These are phyloP conservation scores for Pterostichus niger DNA, from an alignment of 2,888 invertebrate genomes.

Conservation along the genomic window DNA sequence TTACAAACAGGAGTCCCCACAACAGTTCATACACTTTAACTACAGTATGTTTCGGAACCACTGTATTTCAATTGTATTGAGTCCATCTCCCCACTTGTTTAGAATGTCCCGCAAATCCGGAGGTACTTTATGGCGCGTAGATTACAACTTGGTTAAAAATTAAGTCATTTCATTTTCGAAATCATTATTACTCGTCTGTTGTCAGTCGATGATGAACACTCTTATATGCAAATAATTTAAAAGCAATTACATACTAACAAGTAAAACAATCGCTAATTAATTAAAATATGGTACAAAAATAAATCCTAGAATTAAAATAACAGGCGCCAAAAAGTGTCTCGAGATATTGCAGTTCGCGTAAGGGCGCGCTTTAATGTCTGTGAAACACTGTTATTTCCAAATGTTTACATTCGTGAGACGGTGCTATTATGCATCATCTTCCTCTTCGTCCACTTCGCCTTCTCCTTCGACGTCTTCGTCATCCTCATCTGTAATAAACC, in stretches of 20 bases:
- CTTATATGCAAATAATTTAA: constrained; percentile 50
- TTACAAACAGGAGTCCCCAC: constrained; percentile 67
- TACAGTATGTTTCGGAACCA: constrained; percentile 68
- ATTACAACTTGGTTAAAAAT: constrained; percentile 59
- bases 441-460: constrained; percentile 76
- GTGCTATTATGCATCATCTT: constrained; percentile 77
- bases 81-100: constrained; percentile 66
- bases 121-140: constrained; percentile 65
- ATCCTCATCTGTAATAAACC: constrained; percentile 73
- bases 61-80: constrained; percentile 67
- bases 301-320: constrained; percentile 67
- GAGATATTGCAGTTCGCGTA: constrained; percentile 73
- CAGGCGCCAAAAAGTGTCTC: constrained; percentile 74
- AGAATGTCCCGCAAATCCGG: constrained; percentile 66
- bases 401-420: constrained; percentile 67
- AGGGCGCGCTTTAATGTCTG: constrained; percentile 68
- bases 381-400: constrained; percentile 70
- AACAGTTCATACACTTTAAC: constrained; percentile 66
- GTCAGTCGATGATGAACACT: constrained; percentile 10
- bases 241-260: constrained; percentile 24
- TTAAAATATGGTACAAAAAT: constrained; percentile 47
- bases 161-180: constrained; percentile 31
- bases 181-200: constrained; percentile 26
- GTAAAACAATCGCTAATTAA: constrained; percentile 47
- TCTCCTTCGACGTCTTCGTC: constrained; percentile 76